phyloP scores from a whole-genome alignment of 1,140 invertebrate genomes.

The Galleria mellonella region DNA sequence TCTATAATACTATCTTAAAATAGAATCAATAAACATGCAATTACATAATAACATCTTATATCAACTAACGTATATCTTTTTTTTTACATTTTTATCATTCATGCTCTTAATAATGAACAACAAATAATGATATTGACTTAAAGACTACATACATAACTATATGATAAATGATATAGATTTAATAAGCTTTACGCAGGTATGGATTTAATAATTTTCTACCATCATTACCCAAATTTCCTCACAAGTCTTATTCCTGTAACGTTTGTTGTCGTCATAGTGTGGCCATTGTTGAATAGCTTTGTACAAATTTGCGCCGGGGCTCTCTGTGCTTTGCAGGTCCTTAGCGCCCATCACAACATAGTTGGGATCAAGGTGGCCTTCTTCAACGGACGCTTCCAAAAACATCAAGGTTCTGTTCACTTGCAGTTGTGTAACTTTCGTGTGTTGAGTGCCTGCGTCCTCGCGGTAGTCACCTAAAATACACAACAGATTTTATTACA shows the following conservation, averaged over 20 bases:
- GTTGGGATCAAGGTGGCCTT: conserved; percentile 32
- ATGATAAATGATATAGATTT: too few relatives aligned
- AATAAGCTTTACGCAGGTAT: too few relatives aligned
- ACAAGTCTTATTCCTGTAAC: conserved; percentile 25
- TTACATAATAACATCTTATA: too few relatives aligned
- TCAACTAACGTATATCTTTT: too few relatives aligned
- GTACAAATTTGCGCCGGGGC: conserved; percentile 46
- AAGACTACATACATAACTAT: too few relatives aligned
- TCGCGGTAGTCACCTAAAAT: conserved; percentile 53
- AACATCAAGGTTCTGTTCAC: conserved; percentile 33
- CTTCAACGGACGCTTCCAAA: conserved; percentile 33
- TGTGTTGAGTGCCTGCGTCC: conserved; percentile 20
- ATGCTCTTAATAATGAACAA: too few relatives aligned
- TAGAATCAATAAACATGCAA: too few relatives aligned
- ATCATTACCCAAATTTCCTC: conserved; percentile 21
- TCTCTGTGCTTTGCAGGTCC: conserved; percentile 29
- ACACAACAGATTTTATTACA: too few relatives aligned
- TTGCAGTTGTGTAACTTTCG: conserved; percentile 32
- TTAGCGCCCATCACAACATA: conserved; percentile 41
- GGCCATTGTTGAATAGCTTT: conserved; percentile 27
- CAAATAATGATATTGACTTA: too few relatives aligned
- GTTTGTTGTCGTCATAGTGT: conserved; percentile 34
- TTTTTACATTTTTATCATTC: too few relatives aligned
- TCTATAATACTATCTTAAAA: too few relatives aligned
- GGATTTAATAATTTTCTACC: too few relatives aligned